Base-by-base conservation (phyloP, 2,797 vertebrate species). In the Columba guinea region DNA sequence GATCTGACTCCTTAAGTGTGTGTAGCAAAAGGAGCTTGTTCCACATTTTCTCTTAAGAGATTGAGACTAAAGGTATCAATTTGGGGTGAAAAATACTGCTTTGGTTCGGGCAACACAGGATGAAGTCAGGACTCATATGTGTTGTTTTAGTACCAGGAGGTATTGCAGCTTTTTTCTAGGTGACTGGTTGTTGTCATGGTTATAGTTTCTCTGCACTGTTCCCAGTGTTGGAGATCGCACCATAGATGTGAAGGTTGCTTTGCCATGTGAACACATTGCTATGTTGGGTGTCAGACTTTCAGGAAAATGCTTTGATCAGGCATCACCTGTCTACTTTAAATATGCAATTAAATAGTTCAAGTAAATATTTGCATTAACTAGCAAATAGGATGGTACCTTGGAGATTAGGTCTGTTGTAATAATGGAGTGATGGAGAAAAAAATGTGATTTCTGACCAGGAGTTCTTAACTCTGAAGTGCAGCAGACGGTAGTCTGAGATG, bases 321-420 rank as follows among this genome's bases (percentile, higher is more conserved):
- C 92, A 95, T 96, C 91, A 95, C 78, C 77, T 86, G 88, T 85
- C 88, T 95, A 39, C 46, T 73, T 95, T 96, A 91, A 95, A 96
- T 91, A 89, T 84, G 84, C 80, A 89, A 89, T 95, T 96, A 95
- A 96, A 87, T 91, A 89, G 88, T 73, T 89, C 63, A 95, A 89
- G 83, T 95, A 94, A 97, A 95, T 91, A 94, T 93, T 95, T 92
- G 89, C 81, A 84, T 96, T 92, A 90, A 73, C 78, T 59, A 69
- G 76, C 80, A 93, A 93, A 81, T 92, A 89, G 90, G 91, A 55
- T 80, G 93, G 70, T 80, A 90, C 90, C 70, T 92, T 90, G 68
- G 71, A 96, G 79, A 60, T 89, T 49, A 95, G 65, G 28, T 64
- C 68, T 94, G 89, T 90, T 94, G 59, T 95, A 91, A 80, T 97